A percentile compares a stretch with the other conserved stretches of the same genome.
These are phyloP conservation scores for Emydoidea blandingii DNA, from an alignment of 2,797 vertebrate genomes.

Conservation along the genomic window DNA sequence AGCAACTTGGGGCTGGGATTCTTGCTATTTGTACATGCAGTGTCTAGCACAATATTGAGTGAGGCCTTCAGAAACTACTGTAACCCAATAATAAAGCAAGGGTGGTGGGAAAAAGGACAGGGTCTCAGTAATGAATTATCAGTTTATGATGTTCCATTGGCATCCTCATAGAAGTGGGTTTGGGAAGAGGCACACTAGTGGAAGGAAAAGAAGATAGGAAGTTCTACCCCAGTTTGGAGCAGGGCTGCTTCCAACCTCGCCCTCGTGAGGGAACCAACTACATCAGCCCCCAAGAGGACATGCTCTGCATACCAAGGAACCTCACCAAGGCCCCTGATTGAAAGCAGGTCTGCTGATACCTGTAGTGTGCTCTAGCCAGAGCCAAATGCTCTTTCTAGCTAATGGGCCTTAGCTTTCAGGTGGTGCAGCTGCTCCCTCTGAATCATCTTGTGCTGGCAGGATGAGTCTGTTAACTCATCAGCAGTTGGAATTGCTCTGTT, in stretches of 20 bases:
- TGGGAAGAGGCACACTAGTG: too few species aligned
- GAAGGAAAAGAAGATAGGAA: background rate
- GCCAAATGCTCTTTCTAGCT: background rate
- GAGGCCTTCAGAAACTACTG: background rate
- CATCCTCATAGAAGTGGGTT: background rate
- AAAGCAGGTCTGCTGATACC: background rate
- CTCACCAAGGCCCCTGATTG: background rate
- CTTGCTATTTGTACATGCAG: background rate
- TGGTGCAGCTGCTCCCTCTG: background rate
- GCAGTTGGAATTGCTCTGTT: background rate
- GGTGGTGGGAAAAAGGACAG: background rate
- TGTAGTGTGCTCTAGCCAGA: background rate
- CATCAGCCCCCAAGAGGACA: background rate
- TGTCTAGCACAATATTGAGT: background rate
- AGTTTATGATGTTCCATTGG: background rate
- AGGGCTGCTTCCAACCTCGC: too few species aligned
- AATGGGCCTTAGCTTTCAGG: background rate
- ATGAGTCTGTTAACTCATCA: background rate
- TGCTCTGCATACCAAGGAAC: background rate
- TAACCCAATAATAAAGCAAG: background rate
- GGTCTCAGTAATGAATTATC: background rate
- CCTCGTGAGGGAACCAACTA: background rate
- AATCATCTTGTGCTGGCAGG: background rate
- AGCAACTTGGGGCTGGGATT: background rate
- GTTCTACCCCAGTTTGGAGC: background rate